Percentiles rank a stretch among this genome's conserved stretches.
Conservation (phyloP, 2,888 invertebrate genomes). For the Erebia epiphron region DNA sequence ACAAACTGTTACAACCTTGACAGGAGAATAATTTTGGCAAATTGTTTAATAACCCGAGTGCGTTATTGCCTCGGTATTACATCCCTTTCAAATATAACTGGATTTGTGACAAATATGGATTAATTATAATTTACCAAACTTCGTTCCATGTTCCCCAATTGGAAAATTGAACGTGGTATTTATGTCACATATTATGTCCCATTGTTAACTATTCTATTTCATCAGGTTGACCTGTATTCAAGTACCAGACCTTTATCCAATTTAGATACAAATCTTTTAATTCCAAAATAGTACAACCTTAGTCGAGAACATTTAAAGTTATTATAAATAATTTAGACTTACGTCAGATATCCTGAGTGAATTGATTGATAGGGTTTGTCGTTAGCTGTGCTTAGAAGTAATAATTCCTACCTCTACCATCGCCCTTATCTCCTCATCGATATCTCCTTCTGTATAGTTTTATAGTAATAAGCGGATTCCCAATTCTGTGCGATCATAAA, state of each 20-base stretch:
- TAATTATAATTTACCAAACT: conserved; percentile 15
- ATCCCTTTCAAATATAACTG: neutral
- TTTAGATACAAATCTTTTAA: neutral
- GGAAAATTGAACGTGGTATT: conserved; percentile 32
- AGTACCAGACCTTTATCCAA: neutral
- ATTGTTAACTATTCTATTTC: neutral
- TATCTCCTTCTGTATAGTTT: neutral
- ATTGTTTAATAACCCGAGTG: conserved; percentile 15
- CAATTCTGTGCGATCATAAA: neutral
- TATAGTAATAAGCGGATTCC: neutral
- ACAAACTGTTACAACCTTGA: conserved; percentile 25
- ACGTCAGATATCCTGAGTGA: too few relatives aligned
- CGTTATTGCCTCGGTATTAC: conserved; percentile 11
- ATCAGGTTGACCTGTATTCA: neutral
- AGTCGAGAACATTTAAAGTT: neutral
- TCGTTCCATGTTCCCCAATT: conserved; percentile 28
- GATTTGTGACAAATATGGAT: neutral
- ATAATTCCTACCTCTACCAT: too few relatives aligned
- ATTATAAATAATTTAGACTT: too few relatives aligned
- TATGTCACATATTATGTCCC: conserved; percentile 26
- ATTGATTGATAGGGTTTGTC: too few relatives aligned
- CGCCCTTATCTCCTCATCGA: neutral
- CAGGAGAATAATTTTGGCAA: conserved; percentile 16
- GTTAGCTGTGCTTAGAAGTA: too few relatives aligned
- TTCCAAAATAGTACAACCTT: neutral